Conservation (phyloP, 2,113 vertebrate species). For the Azemiops feae region DNA sequence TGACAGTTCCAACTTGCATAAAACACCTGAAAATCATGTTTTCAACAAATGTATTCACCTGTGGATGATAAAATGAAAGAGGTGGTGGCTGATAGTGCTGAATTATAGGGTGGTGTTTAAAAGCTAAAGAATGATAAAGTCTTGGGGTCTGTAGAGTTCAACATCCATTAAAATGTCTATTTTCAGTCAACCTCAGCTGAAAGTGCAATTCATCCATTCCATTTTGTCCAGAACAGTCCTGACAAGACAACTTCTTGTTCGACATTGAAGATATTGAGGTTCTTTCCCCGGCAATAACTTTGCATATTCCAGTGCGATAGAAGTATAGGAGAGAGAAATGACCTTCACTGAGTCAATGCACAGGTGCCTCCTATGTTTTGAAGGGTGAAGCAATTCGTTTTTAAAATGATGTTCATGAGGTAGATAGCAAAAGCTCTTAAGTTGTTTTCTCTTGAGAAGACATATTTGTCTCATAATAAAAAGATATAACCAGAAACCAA, state of each 20-base stretch:
- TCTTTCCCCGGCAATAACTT: slow-evolving; percentile 5
- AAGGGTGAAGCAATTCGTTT: slow-evolving; percentile 17
- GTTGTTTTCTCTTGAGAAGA: slow-evolving; percentile 29
- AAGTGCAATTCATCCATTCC: slow-evolving; percentile 36
- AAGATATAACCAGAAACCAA: neutral
- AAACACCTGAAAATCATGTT: slow-evolving; percentile 59
- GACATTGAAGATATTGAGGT: neutral
- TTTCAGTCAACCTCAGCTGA: slow-evolving; percentile 50
- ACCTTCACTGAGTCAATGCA: slow-evolving; percentile 9
- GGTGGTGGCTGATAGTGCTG: slow-evolving; percentile 61
- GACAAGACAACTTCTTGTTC: slow-evolving; percentile 35
- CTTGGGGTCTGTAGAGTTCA: slow-evolving; percentile 57
- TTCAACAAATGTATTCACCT: slow-evolving; percentile 68
- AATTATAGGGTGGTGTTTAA: slow-evolving; percentile 65
- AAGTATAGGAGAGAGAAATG: slow-evolving; percentile 13
- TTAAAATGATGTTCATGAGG: neutral
- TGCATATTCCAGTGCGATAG: neutral
- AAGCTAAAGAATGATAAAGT: slow-evolving; percentile 59
- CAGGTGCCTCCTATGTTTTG: neutral
- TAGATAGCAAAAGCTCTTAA: neutral
- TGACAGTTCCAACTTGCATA: slow-evolving; percentile 61
- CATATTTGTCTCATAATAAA: neutral
- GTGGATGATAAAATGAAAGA: slow-evolving; percentile 64
- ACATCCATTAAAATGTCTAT: slow-evolving; percentile 55
- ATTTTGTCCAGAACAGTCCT: slow-evolving; percentile 50